phyloP scores from a whole-genome alignment of 2,113 vertebrate species.

The Trinectes maculatus region DNA sequence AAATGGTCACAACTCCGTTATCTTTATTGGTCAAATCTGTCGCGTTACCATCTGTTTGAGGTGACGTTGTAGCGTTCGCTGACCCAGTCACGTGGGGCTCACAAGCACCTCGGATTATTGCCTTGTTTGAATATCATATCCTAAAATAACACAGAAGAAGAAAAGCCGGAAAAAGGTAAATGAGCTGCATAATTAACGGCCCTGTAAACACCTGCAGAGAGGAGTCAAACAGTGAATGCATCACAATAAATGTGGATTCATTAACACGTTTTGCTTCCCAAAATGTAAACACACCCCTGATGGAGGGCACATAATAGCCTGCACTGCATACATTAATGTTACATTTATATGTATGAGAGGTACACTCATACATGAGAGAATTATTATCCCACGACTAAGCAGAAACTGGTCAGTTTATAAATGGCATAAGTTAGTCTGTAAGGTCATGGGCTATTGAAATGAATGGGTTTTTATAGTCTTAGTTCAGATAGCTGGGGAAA shows the following conservation, averaged over 20 bases:
- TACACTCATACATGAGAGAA: conserved; percentile 1
- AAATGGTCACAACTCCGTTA: too few species aligned
- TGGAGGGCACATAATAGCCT: not conserved
- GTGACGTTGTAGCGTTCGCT: too few species aligned
- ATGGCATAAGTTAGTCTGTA: conserved; percentile 23
- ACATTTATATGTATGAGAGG: not conserved
- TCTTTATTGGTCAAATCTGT: too few species aligned
- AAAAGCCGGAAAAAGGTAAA: too few species aligned
- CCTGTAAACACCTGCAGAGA: too few species aligned
- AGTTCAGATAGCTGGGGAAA: conserved; percentile 30
- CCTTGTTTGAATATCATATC: too few species aligned
- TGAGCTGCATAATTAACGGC: too few species aligned
- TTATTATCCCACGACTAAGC: conserved; percentile 28
- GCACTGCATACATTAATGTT: too few species aligned
- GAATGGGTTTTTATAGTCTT: conserved; percentile 39
- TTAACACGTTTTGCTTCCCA: not conserved
- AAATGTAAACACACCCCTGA: not conserved
- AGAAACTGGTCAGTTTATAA: conserved; percentile 42
- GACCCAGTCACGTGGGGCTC: too few species aligned
- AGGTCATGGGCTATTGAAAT: conserved; percentile 44
- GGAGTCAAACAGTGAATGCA: not conserved
- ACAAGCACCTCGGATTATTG: too few species aligned
- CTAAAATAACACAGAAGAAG: too few species aligned
- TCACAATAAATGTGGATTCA: not conserved
- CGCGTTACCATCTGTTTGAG: too few species aligned